Percentiles rank a stretch among this genome's conserved stretches.
These are phyloP conservation scores for Porites lutea DNA, from an alignment of 64 coral and sea anemone species.

Conservation along the genomic window DNA sequence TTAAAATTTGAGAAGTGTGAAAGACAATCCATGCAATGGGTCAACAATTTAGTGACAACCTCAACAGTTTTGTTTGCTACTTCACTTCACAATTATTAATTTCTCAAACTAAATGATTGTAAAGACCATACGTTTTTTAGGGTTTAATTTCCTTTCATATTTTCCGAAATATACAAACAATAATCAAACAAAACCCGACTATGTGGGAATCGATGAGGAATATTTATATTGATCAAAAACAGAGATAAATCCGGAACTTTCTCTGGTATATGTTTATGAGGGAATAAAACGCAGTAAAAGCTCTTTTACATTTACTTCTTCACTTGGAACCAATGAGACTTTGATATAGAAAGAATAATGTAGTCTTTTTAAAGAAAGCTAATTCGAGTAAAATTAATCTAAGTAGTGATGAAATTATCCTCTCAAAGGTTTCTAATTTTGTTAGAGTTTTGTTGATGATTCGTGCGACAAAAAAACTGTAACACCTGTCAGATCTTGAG, in stretches of 20 bases:
- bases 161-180: slow-evolving; percentile 33
- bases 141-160: slow-evolving; percentile 48
- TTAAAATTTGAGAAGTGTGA: neutral
- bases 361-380: neutral
- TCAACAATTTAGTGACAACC: neutral
- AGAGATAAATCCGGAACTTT: slow-evolving; percentile 16
- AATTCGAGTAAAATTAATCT: slow-evolving; percentile 37
- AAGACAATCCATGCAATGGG: neutral
- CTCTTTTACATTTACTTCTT: neutral
- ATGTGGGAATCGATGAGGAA: slow-evolving; percentile 23
- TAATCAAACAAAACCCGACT: slow-evolving; percentile 5
- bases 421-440: slow-evolving; percentile 19
- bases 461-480: neutral
- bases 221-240: slow-evolving; percentile 40
- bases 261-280: neutral
- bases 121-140: slow-evolving; percentile 9
- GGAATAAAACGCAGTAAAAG: slow-evolving; percentile 2
- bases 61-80: slow-evolving; percentile 12
- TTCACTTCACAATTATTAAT: slow-evolving; percentile 45
- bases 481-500: slow-evolving; percentile 22
- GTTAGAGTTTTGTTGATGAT: slow-evolving; percentile 18
- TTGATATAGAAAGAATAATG: neutral
- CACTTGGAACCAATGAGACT: neutral
- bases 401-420: slow-evolving; percentile 10
- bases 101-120: slow-evolving; percentile 51